Evolutionary conservation across 2,113 vertebrate genomes (phyloP), one percentile per base, ranked within the genome.

Genomic region (Salvelinus fontinalis): DNA sequence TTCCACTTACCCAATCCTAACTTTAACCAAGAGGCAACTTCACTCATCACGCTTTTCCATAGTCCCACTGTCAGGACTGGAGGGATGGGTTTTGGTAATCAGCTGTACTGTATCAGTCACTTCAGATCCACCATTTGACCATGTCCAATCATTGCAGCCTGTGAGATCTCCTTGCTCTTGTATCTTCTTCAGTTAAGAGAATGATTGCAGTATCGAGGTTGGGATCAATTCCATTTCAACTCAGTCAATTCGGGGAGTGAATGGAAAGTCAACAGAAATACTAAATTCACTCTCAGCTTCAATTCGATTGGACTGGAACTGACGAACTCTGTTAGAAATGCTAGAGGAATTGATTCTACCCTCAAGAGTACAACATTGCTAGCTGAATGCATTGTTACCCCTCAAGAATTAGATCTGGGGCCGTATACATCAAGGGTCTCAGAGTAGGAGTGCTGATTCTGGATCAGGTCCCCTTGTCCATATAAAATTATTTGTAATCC

Each of bases 141-240:
- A 68, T 39, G 67, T 62, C 59, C 8, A 62, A 62, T 62, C n/a
- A 8, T 22, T 62, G 59, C 18, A 11, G 59, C n/a, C n/a, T 22
- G 59, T 24, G n/a, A 62, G 5, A 2, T 62, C 59, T 24, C 8
- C 59, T 62, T 8, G 8, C 59, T n/a, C 18, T 62, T 57, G 54
- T 18, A 57, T 22, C 59, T 62, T 24, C 16, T 54, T 54, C 39
- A 44, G 39, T 44, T 54, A 54, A 16, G 16, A 18, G 71, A 70
- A 74, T 77, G 2, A 65, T 72, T 82, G 88, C 89, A 82, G 87
- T 87, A 88, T 80, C 5, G 11, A 72, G 54, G 49, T 64, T 5
- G 26, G 16, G 3, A 14, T 75, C 73, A 62, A 69, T n/a, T 84
- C 62, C 34, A 44, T 12, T 44, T 44, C 39, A 12, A 44, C 39